phyloP scores from a whole-genome alignment of 2,888 invertebrate genomes.

The Drepana falcataria region DNA sequence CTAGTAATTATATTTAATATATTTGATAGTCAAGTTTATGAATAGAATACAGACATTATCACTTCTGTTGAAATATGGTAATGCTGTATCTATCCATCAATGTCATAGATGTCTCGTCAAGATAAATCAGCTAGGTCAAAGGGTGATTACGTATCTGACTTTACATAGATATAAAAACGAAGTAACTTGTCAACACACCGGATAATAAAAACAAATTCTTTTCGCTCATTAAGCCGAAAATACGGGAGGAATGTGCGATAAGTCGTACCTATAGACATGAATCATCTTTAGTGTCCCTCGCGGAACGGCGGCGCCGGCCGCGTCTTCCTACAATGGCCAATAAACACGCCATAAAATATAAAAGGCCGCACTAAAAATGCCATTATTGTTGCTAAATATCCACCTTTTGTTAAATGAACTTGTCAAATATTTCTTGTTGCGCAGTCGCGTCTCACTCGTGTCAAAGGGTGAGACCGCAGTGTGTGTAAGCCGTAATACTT shows the following conservation, averaged over 20 bases:
- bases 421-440: conserved; percentile 51
- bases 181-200: background rate
- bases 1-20: too few relatives aligned
- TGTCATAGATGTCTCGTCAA: too few relatives aligned
- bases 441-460: conserved; percentile 30
- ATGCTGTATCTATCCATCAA: too few relatives aligned
- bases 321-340: conserved; percentile 66
- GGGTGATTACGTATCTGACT: too few relatives aligned
- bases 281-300: conserved; percentile 62
- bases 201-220: conserved; percentile 21
- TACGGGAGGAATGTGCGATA: conserved; percentile 54
- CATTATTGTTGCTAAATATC: conserved; percentile 69
- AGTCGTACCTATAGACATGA: conserved; percentile 57
- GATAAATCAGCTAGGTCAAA: too few relatives aligned
- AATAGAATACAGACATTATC: too few relatives aligned
- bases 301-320: conserved; percentile 46
- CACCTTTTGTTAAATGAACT: conserved; percentile 72
- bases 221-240: conserved; percentile 58
- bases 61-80: too few relatives aligned
- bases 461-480: conserved; percentile 32
- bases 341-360: conserved; percentile 76
- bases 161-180: too few relatives aligned
- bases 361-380: conserved; percentile 68
- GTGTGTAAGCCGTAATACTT: conserved; percentile 12
- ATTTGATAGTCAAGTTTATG: too few relatives aligned